Percentiles rank a stretch among this genome's conserved stretches.
These are phyloP conservation scores for Channa striata DNA, from an alignment of 2,797 vertebrate genomes.

Conservation along the genomic window DNA sequence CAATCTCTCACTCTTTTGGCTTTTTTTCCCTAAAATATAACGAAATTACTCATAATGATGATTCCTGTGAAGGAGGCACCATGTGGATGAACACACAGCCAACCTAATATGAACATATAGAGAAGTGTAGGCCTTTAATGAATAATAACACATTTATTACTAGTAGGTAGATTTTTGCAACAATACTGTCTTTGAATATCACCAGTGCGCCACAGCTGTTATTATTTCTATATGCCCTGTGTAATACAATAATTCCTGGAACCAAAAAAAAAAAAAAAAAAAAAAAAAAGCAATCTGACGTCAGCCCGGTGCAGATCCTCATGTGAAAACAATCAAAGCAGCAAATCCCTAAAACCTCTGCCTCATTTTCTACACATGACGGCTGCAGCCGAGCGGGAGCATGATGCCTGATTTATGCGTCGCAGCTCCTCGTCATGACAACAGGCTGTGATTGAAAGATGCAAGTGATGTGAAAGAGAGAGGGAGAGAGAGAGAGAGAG, in stretches of 20 bases:
- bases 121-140: background rate
- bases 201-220: background rate
- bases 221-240: background rate
- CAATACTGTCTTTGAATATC: background rate
- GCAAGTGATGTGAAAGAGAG: conserved; percentile 47
- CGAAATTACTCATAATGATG: too few species aligned
- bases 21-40: background rate
- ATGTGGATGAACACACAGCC: background rate
- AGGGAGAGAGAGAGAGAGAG: conserved; percentile 37
- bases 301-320: conserved; percentile 72
- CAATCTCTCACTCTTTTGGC: too few species aligned
- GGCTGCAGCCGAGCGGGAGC: conserved; percentile 27
- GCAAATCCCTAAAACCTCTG: background rate
- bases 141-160: background rate
- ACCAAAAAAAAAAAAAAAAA: conserved; percentile 17
- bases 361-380: conserved; percentile 26
- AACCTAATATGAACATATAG: background rate
- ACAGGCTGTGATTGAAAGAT: conserved; percentile 68
- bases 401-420: conserved; percentile 52
- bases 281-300: conserved; percentile 62
- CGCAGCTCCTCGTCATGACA: conserved; percentile 72
- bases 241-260: conserved; percentile 11
- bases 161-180: background rate
- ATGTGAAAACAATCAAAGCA: conserved; percentile 48
- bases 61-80: background rate